A percentile compares a stretch with the other conserved stretches of the same genome.
These are phyloP conservation scores for Erebia palarica DNA, from an alignment of 2,888 invertebrate species.

Conservation along the genomic window DNA sequence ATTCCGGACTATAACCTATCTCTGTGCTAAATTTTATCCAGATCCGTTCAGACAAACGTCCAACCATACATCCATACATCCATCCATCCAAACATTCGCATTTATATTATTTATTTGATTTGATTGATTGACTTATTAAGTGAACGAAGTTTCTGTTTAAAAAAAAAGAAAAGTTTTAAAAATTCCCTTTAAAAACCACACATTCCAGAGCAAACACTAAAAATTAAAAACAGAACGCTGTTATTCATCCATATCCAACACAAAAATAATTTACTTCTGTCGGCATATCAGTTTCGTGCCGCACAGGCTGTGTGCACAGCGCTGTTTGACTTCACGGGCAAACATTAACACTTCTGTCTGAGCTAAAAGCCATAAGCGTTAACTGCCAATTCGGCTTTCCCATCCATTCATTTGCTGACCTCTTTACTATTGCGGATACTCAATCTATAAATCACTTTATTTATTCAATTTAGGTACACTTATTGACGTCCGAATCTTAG, in stretches of 20 bases:
- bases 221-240: conserved; percentile 16
- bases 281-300: conserved; percentile 51
- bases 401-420: conserved; percentile 19
- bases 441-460: no score
- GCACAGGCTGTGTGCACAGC: conserved; percentile 48
- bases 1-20: no score
- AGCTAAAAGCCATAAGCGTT: conserved; percentile 40
- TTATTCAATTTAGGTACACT: no score
- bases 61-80: no score
- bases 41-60: no score
- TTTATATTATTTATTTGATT: no score
- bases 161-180: no score
- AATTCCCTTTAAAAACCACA: neutral
- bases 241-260: conserved; percentile 20
- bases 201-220: conserved; percentile 8
- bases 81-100: no score
- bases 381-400: conserved; percentile 24
- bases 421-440: neutral
- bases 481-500: no score
- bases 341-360: conserved; percentile 61
- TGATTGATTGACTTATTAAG: no score
- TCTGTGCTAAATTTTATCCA: no score
- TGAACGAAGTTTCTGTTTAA: no score
- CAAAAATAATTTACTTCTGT: conserved; percentile 35
- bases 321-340: conserved; percentile 49